A percentile compares a stretch with the other conserved stretches of the same genome.
phyloP scores from a whole-genome alignment of 1,140 invertebrate genomes.

The Drosophila pseudoobscura region DNA sequence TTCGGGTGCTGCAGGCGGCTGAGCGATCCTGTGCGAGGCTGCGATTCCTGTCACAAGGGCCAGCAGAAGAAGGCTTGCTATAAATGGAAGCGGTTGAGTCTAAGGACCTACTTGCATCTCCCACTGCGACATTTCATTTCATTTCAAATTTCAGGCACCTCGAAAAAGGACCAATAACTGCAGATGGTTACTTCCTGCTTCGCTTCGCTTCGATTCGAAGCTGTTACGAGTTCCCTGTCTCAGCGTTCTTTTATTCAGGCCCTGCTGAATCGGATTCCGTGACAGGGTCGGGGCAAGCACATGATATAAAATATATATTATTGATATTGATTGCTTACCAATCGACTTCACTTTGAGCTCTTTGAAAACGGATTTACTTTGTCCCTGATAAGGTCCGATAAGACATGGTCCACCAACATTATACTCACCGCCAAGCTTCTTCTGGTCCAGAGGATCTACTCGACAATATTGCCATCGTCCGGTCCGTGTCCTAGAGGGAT shows the following conservation, averaged over 20 bases:
- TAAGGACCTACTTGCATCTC: background rate
- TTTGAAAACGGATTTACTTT: no score
- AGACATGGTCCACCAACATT: no score
- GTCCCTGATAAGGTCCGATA: no score
- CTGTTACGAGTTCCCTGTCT: constrained; percentile 21
- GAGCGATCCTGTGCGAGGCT: constrained; percentile 20
- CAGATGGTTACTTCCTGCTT: constrained; percentile 31
- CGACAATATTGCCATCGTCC: no score
- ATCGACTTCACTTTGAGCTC: no score
- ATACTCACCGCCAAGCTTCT: no score
- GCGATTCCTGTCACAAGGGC: constrained; percentile 39
- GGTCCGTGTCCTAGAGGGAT: no score
- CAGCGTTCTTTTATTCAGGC: constrained; percentile 39
- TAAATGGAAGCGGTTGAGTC: constrained; percentile 7
- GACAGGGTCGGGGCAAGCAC: no score
- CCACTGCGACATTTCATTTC: constrained; percentile 50
- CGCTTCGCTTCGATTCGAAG: constrained; percentile 34
- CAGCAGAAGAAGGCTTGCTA: constrained; percentile 48
- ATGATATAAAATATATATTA: no score
- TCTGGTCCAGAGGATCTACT: no score
- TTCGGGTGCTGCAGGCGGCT: constrained; percentile 2
- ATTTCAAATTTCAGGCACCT: constrained; percentile 24
- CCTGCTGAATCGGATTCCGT: no score
- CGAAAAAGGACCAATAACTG: constrained; percentile 53
- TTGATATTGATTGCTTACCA: no score